phyloP scores from a whole-genome alignment of 2,888 invertebrate species.

The Drosophila crucigera region DNA sequence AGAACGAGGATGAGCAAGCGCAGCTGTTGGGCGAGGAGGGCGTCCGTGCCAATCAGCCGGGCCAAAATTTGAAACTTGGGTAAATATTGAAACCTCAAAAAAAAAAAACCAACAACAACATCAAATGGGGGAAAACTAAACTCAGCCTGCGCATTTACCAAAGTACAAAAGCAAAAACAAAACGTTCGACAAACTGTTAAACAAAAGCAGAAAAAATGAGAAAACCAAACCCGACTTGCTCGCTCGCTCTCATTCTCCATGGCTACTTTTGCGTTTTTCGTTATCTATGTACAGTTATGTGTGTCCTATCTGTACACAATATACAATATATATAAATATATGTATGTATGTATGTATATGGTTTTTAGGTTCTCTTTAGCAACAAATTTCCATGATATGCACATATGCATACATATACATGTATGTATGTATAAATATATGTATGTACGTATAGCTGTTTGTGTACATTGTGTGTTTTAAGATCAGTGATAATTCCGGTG shows the following conservation, averaged over 20 bases:
- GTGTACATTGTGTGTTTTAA: conserved; percentile 27
- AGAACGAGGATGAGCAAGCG: conserved; percentile 97
- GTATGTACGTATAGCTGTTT: conserved; percentile 1
- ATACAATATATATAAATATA: conserved; percentile 10
- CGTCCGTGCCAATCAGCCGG: conserved; percentile 91
- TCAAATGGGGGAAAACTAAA: conserved; percentile 72
- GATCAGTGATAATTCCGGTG: conserved; percentile 54
- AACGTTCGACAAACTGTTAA: conserved; percentile 19
- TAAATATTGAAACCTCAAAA: conserved; percentile 87
- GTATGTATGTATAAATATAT: conserved; percentile 13
- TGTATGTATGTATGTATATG: conserved; percentile 27
- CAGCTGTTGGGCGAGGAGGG: conserved; percentile 98
- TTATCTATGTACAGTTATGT: conserved; percentile 45
- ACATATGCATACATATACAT: conserved; percentile 10
- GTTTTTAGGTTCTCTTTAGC: conserved; percentile 24
- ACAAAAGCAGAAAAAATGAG: conserved; percentile 28
- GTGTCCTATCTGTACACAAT: conserved; percentile 20
- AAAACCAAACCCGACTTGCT: conserved; percentile 58
- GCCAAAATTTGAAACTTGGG: conserved; percentile 99
- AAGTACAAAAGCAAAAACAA: conserved; percentile 16
- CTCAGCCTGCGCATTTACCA: conserved; percentile 57
- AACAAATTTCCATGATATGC: background rate
- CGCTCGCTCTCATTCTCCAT: conserved; percentile 69
- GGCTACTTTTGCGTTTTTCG: conserved; percentile 34
- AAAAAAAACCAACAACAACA: conserved; percentile 33